These are phyloP conservation scores for Sebastes miniatus DNA, from an alignment of 2,797 vertebrate species.

Conservation along the genomic window DNA sequence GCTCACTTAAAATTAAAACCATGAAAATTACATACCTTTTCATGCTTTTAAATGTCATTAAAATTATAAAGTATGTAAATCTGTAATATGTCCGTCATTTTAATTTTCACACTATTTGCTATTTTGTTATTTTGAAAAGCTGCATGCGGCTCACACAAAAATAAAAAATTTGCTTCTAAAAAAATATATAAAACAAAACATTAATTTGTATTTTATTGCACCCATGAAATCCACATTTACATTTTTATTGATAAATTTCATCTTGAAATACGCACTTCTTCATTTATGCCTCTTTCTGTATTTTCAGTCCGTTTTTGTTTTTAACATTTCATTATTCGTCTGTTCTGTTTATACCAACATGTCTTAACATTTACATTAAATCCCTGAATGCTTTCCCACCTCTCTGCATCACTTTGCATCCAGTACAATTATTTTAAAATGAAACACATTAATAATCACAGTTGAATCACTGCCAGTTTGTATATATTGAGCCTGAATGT, in stretches of 20 bases:
- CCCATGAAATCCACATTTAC: not conserved
- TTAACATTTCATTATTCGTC: not conserved
- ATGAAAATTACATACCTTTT: not conserved
- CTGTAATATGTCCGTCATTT: not conserved
- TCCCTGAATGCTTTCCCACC: not conserved
- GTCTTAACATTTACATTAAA: not conserved
- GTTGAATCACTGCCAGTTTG: slow-evolving; percentile 5
- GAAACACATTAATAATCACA: not conserved
- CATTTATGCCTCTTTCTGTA: not conserved
- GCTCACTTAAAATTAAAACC: not conserved
- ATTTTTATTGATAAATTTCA: not conserved
- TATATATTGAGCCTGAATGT: not conserved
- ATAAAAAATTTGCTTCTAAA: not conserved
- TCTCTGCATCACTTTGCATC: not conserved
- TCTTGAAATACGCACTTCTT: not conserved
- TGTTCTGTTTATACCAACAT: not conserved
- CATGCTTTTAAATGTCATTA: not conserved
- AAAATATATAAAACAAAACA: not conserved
- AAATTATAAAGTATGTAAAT: not conserved
- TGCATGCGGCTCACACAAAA: not conserved
- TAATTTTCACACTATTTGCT: not conserved
- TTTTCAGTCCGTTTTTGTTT: not conserved
- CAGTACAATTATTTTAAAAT: not conserved
- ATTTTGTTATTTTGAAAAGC: not conserved
- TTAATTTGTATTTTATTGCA: not conserved